Conservation (phyloP, 1,140 invertebrate species). For the Drosophila athabasca region DNA sequence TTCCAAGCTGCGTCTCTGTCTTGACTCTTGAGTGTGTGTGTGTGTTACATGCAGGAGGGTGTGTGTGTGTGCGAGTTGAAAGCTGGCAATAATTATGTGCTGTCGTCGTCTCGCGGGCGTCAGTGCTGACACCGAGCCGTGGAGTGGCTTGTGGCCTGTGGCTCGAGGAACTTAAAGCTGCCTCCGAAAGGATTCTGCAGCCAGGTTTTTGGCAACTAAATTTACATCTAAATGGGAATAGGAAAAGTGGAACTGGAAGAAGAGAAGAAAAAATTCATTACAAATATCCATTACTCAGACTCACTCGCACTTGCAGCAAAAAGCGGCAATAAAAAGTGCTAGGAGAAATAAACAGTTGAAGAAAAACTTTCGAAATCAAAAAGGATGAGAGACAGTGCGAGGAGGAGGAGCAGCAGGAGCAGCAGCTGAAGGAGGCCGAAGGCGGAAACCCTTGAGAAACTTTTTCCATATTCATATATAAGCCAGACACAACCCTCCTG, state of each 20-base stretch:
- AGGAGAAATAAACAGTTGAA: constrained; percentile 48
- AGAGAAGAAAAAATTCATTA: constrained; percentile 53
- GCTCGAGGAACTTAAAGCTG: not conserved
- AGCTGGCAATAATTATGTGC: constrained; percentile 74
- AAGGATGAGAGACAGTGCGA: constrained; percentile 9
- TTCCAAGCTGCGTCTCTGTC: constrained; percentile 12
- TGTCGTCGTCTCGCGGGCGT: constrained; percentile 21
- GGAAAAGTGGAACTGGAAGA: not conserved
- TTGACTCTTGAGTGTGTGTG: constrained; percentile 5
- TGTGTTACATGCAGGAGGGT: not conserved
- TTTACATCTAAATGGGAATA: constrained; percentile 28
- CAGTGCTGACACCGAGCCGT: constrained; percentile 36
- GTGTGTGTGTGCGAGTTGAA: constrained; percentile 8
- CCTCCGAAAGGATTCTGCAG: not conserved
- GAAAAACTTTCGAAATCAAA: constrained; percentile 61
- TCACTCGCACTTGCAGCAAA: constrained; percentile 7
- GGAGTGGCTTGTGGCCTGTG: constrained; percentile 21
- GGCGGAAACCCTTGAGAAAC: constrained; percentile 67
- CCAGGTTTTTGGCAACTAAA: not conserved
- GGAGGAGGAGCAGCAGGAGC: not conserved
- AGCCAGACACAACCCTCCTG: not conserved
- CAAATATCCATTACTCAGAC: constrained; percentile 72
- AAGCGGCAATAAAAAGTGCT: constrained; percentile 52
- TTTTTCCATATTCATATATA: constrained; percentile 59
- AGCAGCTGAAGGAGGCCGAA: not conserved